Evolutionary conservation across 1,140 invertebrate genomes (phyloP), one percentile per base, ranked within the genome.

Genomic region (Zelostemma sp.): DNA sequence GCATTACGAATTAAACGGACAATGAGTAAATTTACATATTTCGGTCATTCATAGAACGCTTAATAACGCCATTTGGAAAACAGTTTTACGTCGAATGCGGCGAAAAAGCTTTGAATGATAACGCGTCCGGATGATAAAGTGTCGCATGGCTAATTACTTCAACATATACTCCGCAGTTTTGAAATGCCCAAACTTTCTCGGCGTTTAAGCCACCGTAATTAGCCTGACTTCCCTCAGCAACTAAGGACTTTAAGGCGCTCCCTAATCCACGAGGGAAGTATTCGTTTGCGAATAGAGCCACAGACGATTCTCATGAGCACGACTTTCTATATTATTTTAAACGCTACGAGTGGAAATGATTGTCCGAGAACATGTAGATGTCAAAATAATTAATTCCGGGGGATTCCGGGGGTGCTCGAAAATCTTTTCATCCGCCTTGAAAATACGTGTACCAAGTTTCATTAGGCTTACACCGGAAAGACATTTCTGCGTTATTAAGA

Each of bases 181-280:
- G 57, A 68, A 68, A 73, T 54, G 58, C 70, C 66, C 57, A 65
- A 73, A 73, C 70, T 73, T 73, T 68, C 57, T 40, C 61, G 40
- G 58, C 56, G 59, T 53, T 73, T 69, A 66, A 73, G 61, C 71
- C 59, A 48, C 60, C 56, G 62, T 73, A 69, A 73, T 73, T 73
- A 73, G 71, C 50, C 41, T 31, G 66, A 50, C 58, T 69, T 63
- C 38, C 16, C 41, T 48, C 45, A 31, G 14, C 31, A 25, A 35
- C 59, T 69, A 49, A 69, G 60, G 57, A 67, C 67, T 73, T 70
- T 67, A 64, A 73, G 67, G 66, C 50, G 50, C 41, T 55, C 31
- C 61, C 63, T 73, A 69, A 73, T 66, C 63, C 68, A 53, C 59
- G 56, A 15, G 63, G 54, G 59, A 60, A 43, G 25, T 48, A 58